These are phyloP conservation scores for Pseudolaguvia tuberculata DNA, from an alignment of 2,113 vertebrate species.

Conservation along the genomic window DNA sequence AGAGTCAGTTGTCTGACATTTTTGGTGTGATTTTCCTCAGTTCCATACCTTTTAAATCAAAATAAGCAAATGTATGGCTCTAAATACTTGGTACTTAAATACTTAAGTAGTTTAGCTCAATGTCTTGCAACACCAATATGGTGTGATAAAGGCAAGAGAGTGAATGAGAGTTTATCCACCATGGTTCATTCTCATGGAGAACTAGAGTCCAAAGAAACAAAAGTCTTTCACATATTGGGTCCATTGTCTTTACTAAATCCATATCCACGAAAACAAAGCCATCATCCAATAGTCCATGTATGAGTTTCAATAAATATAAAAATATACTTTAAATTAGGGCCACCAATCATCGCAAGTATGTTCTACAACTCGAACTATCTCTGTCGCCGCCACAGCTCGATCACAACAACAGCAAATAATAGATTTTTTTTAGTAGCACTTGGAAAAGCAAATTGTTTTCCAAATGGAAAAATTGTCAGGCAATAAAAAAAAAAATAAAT, in stretches of 20 bases:
- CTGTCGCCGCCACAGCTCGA: neutral
- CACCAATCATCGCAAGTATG: neutral
- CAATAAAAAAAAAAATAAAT: conserved; percentile 7
- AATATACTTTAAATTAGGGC: neutral
- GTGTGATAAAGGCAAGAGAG: conserved; percentile 56
- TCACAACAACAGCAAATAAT: neutral
- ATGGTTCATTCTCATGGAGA: conserved; percentile 70
- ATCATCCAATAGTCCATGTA: neutral
- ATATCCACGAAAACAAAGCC: neutral
- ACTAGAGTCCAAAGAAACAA: conserved; percentile 53
- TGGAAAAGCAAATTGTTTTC: no score
- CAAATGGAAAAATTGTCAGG: neutral
- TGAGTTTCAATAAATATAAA: neutral
- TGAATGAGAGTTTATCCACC: conserved; percentile 28
- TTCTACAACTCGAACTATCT: neutral
- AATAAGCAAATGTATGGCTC: conserved; percentile 12
- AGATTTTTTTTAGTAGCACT: no score
- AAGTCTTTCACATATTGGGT: conserved; percentile 20
- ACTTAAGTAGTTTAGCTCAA: conserved; percentile 8
- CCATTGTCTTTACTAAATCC: neutral
- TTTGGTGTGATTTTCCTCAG: neutral
- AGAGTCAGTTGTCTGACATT: no score
- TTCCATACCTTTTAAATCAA: conserved; percentile 18
- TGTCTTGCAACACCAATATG: conserved; percentile 67
- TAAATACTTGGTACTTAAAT: neutral